Evolutionary conservation across 2,113 vertebrate genomes (phyloP).

Genomic region (Pteruthius melanotis): DNA sequence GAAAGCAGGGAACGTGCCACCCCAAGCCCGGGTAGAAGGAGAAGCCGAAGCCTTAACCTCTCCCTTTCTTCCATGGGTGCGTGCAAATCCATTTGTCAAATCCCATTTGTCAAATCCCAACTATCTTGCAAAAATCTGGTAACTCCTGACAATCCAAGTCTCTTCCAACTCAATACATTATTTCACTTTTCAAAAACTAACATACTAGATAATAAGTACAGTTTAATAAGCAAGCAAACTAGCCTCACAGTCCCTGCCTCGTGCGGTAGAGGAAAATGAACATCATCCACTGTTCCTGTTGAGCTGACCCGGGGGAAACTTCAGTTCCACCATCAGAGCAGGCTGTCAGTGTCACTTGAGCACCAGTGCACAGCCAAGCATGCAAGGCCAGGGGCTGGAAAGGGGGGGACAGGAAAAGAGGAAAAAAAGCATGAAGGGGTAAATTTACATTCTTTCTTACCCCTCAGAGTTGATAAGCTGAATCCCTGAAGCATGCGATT

Average conservation of each 20-base stretch:
- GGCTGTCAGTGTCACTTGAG: not conserved
- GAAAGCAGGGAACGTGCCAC: fast-evolving
- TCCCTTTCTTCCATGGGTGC: too few relatives aligned
- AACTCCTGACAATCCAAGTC: not conserved
- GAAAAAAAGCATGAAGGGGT: not conserved
- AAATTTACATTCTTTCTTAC: not conserved
- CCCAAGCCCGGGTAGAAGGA: fast-evolving
- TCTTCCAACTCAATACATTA: not conserved
- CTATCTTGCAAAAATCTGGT: not conserved
- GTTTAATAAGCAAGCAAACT: not conserved
- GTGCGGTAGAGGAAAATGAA: not conserved
- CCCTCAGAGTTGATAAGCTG: not conserved
- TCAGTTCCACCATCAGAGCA: not conserved
- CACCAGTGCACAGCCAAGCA: not conserved
- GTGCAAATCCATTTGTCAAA: fast-evolving
- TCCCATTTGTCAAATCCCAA: not conserved
- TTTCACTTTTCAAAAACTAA: not conserved
- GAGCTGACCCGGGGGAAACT: not conserved
- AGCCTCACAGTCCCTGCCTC: not conserved
- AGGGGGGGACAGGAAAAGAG: not conserved
- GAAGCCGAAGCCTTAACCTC: not conserved
- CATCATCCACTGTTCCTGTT: not conserved
- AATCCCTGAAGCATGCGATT: not conserved
- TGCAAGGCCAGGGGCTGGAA: not conserved
- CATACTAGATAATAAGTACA: not conserved